Conservation (phyloP, 2,797 vertebrate genomes). For the Enoplosus armatus region DNA sequence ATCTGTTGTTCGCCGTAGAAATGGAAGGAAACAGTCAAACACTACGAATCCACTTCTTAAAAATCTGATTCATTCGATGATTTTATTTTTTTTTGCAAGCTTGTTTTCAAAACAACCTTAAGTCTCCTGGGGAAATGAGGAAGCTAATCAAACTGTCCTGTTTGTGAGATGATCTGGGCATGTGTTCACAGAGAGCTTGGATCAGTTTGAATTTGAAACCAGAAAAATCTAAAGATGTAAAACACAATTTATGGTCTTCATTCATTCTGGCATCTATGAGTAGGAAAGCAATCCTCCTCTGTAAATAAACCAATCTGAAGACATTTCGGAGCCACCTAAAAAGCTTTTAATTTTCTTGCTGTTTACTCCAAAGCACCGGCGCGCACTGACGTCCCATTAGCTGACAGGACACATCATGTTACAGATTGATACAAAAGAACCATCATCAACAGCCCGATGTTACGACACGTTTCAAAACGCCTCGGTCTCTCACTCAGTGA, state of each 20-base stretch:
- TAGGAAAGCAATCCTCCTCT: neutral
- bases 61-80: neutral
- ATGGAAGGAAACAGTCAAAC: constrained; percentile 5
- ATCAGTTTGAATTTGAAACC: neutral
- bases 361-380: constrained; percentile 20
- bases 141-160: constrained; percentile 15
- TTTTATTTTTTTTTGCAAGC: neutral
- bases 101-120: neutral
- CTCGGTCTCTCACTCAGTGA: constrained; percentile 19
- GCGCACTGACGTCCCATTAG: neutral
- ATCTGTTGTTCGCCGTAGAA: constrained; percentile 32
- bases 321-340: neutral
- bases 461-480: constrained; percentile 33
- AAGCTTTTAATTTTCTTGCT: neutral
- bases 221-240: neutral
- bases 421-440: constrained; percentile 5
- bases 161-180: neutral
- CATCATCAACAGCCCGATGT: neutral
- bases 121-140: constrained; percentile 1
- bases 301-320: neutral
- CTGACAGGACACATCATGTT: constrained; percentile 20
- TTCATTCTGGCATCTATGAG: neutral
- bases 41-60: neutral
- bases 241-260: neutral
- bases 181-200: neutral